A percentile compares a stretch with the other conserved stretches of the same genome.
Conservation (phyloP, 2,888 invertebrate genomes). For the Siphlonurus alternatus region DNA sequence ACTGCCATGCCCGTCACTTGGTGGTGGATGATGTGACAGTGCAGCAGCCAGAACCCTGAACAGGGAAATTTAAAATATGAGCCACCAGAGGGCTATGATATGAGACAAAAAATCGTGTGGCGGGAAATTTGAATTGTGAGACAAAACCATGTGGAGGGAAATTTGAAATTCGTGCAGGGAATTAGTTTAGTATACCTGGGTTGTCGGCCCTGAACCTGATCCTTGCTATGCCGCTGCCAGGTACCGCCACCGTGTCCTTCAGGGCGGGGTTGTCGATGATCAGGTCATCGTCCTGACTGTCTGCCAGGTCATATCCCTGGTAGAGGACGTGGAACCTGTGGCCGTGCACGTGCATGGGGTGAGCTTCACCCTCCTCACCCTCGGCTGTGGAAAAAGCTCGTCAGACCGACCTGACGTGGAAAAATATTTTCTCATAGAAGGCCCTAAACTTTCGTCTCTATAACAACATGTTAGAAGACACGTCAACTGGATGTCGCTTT, state of each 20-base stretch:
- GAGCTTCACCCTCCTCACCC: not conserved
- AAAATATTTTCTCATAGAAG: no score
- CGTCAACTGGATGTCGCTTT: no score
- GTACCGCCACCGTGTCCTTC: not conserved
- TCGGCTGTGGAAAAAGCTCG: no score
- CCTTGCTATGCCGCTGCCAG: not conserved
- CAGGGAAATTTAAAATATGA: no score
- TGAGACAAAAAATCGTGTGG: no score
- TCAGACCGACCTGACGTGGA: no score
- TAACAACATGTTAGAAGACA: no score
- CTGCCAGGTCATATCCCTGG: not conserved
- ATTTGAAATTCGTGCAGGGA: no score
- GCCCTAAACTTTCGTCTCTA: no score
- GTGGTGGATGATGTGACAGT: not conserved
- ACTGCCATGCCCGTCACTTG: constrained; percentile 14
- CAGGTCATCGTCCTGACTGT: not conserved
- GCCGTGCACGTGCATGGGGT: not conserved
- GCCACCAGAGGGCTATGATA: no score
- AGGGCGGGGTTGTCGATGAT: not conserved
- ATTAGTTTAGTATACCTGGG: not conserved
- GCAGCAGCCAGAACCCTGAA: not conserved
- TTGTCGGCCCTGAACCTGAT: not conserved
- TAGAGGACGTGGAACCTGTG: not conserved
- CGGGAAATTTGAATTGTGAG: no score
- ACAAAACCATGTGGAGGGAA: no score